A percentile compares a stretch with the other conserved stretches of the same genome.
These are phyloP conservation scores for Acipenser oxyrinchus DNA, from an alignment of 2,797 vertebrate genomes.

Conservation along the genomic window DNA sequence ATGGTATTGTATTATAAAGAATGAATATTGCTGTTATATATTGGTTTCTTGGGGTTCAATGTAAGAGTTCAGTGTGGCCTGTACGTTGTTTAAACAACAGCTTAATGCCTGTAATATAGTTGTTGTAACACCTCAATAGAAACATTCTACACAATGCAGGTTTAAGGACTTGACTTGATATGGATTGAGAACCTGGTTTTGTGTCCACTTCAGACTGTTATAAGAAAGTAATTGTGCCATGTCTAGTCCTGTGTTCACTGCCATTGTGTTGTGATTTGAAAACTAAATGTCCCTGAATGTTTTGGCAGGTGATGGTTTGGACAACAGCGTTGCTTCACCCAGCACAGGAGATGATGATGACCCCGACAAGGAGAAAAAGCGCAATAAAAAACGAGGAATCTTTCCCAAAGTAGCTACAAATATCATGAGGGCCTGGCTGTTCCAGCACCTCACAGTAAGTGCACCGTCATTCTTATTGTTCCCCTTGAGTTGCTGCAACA, in stretches of 20 bases:
- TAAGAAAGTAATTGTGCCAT: slow-evolving; percentile 55
- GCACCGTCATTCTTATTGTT: slow-evolving; percentile 36
- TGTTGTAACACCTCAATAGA: no score
- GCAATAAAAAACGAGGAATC: slow-evolving; percentile 98
- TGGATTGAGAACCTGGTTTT: no score
- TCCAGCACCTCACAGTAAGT: slow-evolving; percentile 99
- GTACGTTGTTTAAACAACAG: no score
- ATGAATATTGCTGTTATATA: slow-evolving; percentile 70
- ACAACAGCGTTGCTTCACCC: slow-evolving; percentile 41
- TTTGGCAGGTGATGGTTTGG: slow-evolving; percentile 29
- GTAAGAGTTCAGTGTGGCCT: slow-evolving; percentile 47
- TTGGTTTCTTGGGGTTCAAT: slow-evolving; percentile 54
- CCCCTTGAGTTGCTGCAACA: slow-evolving; percentile 6
- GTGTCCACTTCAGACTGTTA: no score
- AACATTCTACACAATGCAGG: no score
- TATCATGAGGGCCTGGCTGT: slow-evolving; percentile 99
- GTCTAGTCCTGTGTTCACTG: slow-evolving; percentile 59
- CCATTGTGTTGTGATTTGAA: background rate
- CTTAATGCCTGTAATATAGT: no score
- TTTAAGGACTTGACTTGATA: no score
- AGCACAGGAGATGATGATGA: slow-evolving; percentile 98
- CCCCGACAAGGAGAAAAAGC: slow-evolving; percentile 99
- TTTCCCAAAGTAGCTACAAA: slow-evolving; percentile 99
- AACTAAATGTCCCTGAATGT: slow-evolving; percentile 40
- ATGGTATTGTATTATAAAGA: slow-evolving; percentile 58